phyloP scores from a whole-genome alignment of 2,797 vertebrate genomes.

The Neopelma chrysocephalum region DNA sequence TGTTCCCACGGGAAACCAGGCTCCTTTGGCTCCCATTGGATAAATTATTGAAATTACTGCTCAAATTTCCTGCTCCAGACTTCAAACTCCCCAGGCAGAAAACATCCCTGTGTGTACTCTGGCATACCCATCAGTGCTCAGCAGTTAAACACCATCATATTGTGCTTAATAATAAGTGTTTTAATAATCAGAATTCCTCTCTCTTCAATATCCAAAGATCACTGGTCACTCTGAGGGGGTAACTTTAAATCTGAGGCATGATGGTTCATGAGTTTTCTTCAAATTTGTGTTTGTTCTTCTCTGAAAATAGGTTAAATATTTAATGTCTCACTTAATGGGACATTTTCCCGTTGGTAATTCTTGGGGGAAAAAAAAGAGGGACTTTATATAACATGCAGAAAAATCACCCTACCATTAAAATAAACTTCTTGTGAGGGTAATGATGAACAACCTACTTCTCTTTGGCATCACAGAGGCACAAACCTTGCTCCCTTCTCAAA shows the following conservation, averaged over 20 bases:
- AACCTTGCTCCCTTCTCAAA: background rate
- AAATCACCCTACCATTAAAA: slow-evolving; percentile 17
- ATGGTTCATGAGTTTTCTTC: background rate
- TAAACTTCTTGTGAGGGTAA: background rate
- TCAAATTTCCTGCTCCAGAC: background rate
- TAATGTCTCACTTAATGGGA: background rate
- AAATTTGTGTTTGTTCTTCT: background rate
- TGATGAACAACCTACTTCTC: background rate
- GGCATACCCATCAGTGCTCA: too few species aligned
- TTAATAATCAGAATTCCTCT: background rate
- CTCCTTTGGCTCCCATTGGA: background rate
- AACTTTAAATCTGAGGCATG: background rate
- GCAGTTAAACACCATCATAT: background rate
- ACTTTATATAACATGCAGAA: background rate
- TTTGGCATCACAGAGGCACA: slow-evolving; percentile 1
- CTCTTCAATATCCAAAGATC: background rate
- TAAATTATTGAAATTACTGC: background rate
- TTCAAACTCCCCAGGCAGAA: background rate
- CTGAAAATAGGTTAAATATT: background rate
- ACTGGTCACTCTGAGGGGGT: background rate
- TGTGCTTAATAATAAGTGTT: background rate
- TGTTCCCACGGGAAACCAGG: fast-evolving
- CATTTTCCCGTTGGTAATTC: background rate
- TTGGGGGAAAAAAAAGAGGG: background rate
- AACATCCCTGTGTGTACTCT: fast-evolving